Conservation (phyloP, 2,113 vertebrate species). For the Oophaga pumilio region DNA sequence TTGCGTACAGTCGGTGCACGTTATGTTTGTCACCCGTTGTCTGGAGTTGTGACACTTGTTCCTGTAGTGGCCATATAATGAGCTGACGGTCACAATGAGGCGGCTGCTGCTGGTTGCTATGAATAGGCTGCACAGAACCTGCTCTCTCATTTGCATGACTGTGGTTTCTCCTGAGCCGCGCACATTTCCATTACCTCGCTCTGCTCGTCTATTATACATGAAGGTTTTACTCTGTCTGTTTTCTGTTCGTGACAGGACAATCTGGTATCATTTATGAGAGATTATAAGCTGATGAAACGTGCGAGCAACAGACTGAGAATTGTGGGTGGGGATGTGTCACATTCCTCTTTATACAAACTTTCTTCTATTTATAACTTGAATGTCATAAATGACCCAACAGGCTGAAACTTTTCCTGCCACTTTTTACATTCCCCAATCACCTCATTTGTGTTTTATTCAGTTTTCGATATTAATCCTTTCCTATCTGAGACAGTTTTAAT, state of each 20-base stretch:
- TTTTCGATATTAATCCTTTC: no score
- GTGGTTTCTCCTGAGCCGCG: not conserved
- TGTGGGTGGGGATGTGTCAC: not conserved
- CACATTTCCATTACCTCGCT: not conserved
- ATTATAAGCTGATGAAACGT: conserved; percentile 20
- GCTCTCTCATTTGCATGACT: not conserved
- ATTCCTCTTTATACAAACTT: not conserved
- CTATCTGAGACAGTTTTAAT: no score
- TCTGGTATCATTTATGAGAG: not conserved
- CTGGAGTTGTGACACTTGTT: no score
- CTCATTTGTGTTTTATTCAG: no score
- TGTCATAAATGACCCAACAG: not conserved
- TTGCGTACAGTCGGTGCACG: no score
- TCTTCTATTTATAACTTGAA: not conserved
- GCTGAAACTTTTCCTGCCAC: not conserved
- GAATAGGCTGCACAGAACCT: not conserved
- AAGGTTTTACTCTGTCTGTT: not conserved
- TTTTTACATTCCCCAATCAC: no score
- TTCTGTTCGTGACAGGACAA: not conserved
- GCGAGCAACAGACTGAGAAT: not conserved
- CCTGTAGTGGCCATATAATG: no score
- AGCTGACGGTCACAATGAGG: not conserved
- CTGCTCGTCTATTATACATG: not conserved
- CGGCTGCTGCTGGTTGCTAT: not conserved
- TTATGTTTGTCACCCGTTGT: no score